Conservation (phyloP, 2,113 vertebrate species). For the Panthera tigris region DNA sequence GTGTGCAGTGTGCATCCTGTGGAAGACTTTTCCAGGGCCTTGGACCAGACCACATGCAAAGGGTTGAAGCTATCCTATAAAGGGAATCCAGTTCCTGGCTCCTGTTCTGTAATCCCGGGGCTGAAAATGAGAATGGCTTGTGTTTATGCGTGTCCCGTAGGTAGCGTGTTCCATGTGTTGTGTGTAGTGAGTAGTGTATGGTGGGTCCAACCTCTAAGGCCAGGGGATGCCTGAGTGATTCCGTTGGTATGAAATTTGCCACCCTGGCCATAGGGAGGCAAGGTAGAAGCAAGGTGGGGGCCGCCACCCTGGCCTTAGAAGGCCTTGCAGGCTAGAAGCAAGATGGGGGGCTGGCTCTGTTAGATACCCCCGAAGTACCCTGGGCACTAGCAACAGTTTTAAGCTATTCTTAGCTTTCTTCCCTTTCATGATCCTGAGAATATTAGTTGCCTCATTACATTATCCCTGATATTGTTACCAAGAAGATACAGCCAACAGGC, state of each 20-base stretch:
- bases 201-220: background rate
- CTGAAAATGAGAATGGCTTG: background rate
- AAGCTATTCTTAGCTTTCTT: background rate
- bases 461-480: background rate
- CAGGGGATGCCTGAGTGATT: background rate
- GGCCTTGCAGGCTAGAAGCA: background rate
- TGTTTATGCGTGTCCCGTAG: background rate
- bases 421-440: background rate
- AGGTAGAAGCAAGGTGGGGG: background rate
- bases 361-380: background rate
- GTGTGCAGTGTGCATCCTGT: fast-evolving
- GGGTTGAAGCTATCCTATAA: background rate
- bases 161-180: too few species aligned
- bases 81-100: background rate
- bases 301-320: background rate
- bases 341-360: background rate
- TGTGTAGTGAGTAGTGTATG: too few species aligned
- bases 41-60: background rate
- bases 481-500: background rate
- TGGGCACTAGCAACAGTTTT: background rate
- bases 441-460: background rate
- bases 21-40: background rate
- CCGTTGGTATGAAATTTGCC: background rate
- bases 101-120: background rate
- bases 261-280: background rate